Evolutionary conservation across 2,797 vertebrate species (phyloP).

Genomic region (Chrysocyon brachyurus): DNA sequence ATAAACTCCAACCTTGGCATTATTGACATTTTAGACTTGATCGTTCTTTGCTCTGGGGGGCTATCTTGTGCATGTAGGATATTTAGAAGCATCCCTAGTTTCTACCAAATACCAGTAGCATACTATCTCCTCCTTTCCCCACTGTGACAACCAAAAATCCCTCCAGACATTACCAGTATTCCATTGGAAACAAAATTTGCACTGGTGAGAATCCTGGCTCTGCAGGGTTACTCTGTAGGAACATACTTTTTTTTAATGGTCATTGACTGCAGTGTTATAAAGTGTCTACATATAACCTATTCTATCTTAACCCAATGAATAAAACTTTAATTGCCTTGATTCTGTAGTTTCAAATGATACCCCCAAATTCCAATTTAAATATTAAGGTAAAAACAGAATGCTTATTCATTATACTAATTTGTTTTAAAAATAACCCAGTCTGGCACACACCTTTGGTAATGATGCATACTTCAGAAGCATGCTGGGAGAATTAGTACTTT

Average conservation of each 20-base stretch:
- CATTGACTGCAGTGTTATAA: neutral
- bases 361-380: constrained; percentile 64
- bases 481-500: constrained; percentile 71
- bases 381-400: constrained; percentile 59
- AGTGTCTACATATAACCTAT: neutral
- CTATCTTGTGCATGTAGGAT: neutral
- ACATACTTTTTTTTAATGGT: neutral
- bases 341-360: constrained; percentile 19
- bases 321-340: constrained; percentile 54
- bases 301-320: neutral
- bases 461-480: constrained; percentile 58
- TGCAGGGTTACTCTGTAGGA: neutral
- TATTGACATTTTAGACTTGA: neutral
- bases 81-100: neutral
- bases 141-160: neutral
- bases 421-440: constrained; percentile 63
- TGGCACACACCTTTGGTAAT: constrained; percentile 59
- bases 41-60: neutral
- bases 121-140: neutral
- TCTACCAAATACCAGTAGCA: neutral
- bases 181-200: neutral
- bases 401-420: constrained; percentile 62
- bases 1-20: neutral
- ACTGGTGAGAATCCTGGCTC: neutral
- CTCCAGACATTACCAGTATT: neutral